These are phyloP conservation scores for Pseudomyrmex concolor DNA, from an alignment of 1,140 invertebrate species.

Conservation along the genomic window DNA sequence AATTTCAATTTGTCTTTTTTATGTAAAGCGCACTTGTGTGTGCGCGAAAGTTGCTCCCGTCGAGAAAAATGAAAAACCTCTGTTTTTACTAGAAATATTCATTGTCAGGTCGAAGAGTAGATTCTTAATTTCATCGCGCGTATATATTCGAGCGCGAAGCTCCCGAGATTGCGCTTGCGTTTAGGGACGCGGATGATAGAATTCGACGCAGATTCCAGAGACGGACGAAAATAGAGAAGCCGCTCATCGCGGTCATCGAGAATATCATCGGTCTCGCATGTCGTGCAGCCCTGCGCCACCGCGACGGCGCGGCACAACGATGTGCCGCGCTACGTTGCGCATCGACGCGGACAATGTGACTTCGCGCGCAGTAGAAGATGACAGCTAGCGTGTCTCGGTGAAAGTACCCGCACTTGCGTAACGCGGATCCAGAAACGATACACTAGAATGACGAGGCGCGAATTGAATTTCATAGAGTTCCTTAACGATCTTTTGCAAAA, in stretches of 20 bases:
- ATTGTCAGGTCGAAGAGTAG: background rate
- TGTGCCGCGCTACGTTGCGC: background rate
- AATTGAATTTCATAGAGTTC: conserved; percentile 45
- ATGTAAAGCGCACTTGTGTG: background rate
- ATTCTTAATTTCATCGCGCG: conserved; percentile 21
- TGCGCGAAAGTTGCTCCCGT: background rate
- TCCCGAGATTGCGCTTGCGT: conserved; percentile 37
- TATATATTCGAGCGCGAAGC: conserved; percentile 27
- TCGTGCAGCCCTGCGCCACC: conserved; percentile 19
- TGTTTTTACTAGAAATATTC: background rate
- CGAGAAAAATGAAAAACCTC: conserved; percentile 14
- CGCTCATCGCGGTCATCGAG: conserved; percentile 78
- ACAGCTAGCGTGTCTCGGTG: conserved; percentile 37
- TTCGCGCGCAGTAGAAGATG: conserved; percentile 24
- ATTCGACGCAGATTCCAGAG: conserved; percentile 84
- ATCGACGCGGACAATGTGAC: conserved; percentile 42
- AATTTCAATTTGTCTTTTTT: background rate
- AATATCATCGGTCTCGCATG: conserved; percentile 77
- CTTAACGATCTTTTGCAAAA: conserved; percentile 26
- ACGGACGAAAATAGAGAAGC: conserved; percentile 82
- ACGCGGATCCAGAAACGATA: conserved; percentile 52
- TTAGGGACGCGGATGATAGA: conserved; percentile 80
- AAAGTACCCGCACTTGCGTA: conserved; percentile 50
- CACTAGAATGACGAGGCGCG: conserved; percentile 42
- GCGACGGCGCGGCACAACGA: conserved; percentile 9